These are phyloP conservation scores for Cremastinae sp. DNA, from an alignment of 2,888 invertebrate genomes.

Conservation along the genomic window DNA sequence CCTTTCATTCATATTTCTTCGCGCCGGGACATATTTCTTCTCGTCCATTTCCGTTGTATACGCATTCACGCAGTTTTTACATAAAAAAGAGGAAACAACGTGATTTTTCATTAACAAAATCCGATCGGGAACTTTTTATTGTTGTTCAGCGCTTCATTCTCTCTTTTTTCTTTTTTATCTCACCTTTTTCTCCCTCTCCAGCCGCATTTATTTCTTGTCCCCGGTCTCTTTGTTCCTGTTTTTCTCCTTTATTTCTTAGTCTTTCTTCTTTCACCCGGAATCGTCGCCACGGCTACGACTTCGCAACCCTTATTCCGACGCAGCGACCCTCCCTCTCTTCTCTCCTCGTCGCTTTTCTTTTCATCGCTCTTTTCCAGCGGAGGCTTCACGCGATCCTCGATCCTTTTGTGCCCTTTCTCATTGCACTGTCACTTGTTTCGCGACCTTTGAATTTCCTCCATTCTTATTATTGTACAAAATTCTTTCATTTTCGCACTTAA, in stretches of 20 bases:
- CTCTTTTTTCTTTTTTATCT: constrained; percentile 5
- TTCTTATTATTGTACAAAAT: background rate
- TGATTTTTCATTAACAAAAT: constrained; percentile 78
- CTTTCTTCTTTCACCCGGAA: constrained; percentile 21
- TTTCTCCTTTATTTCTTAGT: constrained; percentile 11
- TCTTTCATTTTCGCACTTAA: constrained; percentile 14
- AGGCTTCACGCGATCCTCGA: background rate
- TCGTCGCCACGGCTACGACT: constrained; percentile 30
- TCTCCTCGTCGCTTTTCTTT: constrained; percentile 17
- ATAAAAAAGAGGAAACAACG: constrained; percentile 68
- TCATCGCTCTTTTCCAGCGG: constrained; percentile 12
- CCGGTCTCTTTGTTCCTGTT: constrained; percentile 10
- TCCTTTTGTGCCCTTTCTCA: constrained; percentile 23
- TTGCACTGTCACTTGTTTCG: background rate
- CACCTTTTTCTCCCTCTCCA: background rate
- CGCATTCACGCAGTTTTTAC: background rate
- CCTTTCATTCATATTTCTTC: constrained; percentile 4
- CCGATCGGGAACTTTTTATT: constrained; percentile 71
- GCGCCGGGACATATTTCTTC: constrained; percentile 6
- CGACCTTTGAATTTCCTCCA: constrained; percentile 11
- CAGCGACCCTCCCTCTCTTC: constrained; percentile 28
- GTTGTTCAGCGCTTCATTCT: too few species aligned
- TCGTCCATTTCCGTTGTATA: constrained; percentile 1
- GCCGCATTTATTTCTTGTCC: constrained; percentile 27
- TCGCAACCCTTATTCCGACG: constrained; percentile 15